Base-by-base conservation (phyloP, 1,140 invertebrate species). In the Contarinia nasturtii region DNA sequence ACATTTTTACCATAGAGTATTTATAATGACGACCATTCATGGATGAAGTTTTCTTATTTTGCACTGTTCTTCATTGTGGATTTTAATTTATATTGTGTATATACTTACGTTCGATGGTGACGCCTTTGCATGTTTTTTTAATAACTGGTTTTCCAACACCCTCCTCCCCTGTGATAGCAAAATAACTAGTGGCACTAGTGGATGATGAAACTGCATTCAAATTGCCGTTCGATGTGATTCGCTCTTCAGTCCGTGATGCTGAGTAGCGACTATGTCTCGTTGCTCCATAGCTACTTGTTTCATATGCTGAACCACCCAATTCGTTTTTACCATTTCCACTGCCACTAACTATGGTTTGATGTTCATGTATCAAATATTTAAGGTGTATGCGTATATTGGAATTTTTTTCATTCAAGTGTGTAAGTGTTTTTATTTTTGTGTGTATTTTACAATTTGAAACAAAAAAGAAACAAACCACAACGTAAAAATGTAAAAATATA, bases 21-120 rank as follows among this genome's bases (percentile, higher is more conserved):
- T 10, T 27, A 27, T 10, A 27, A 27, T 10, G 10, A 10, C 27
- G 27, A 27, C 10, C 27, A 27, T 27, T 3, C 27, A 27, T 3
- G 10, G 10, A 27, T 27, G 27, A 27, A 27, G 10, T 27, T 3
- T 27, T 27, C 10, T 27, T 3, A 5, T 10, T 27, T 27, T 10
- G 27, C 27, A 27, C 4, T 27, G 10, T 27, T 3, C 10, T 27
- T 27, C 27, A 27, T 27, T 27, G 27, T 3, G 3, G 27, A 27
- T 27, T 27, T 27, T 10, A 27, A 27, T 27, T n/a, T n/a, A 12
- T 2, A 34, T n/a, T 45, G 22, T 10, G 19, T 10, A 37, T 1
- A 36, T 55, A 77, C 83, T 83, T 73, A 86, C 83, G 79, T 74
- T 85, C 78, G 49, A 82, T 74, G 55, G 71, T 80, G 47, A 74